phyloP scores from a whole-genome alignment of 2,797 vertebrate genomes.

The Knipowitschia caucasica region DNA sequence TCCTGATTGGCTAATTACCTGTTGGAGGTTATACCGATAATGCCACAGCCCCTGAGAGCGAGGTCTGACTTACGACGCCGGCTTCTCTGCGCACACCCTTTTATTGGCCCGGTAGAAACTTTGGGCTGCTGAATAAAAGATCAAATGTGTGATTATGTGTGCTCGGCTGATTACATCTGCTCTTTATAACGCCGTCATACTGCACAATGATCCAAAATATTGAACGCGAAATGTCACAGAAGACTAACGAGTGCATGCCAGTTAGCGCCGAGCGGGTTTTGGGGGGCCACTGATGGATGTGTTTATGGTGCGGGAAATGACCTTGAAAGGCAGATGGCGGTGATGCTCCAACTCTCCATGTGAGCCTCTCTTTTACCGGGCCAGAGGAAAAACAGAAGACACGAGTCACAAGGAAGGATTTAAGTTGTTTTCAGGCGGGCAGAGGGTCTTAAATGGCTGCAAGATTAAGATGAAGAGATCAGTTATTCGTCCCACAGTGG shows the following conservation, averaged over 20 bases:
- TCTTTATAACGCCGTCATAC: slow-evolving; percentile 53
- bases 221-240: slow-evolving; percentile 67
- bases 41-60: slow-evolving; percentile 23
- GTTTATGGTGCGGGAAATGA: slow-evolving; percentile 63
- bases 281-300: slow-evolving; percentile 62
- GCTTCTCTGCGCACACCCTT: slow-evolving; percentile 36
- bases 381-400: slow-evolving; percentile 19
- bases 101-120: slow-evolving; percentile 36
- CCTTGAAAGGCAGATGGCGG: slow-evolving; percentile 75
- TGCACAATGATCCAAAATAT: slow-evolving; percentile 67
- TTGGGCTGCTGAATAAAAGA: slow-evolving; percentile 48
- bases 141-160: slow-evolving; percentile 52
- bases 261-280: slow-evolving; percentile 56
- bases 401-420: slow-evolving; percentile 10
- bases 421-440: not conserved
- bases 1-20: slow-evolving; percentile 33
- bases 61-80: slow-evolving; percentile 11
- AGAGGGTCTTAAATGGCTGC: not conserved
- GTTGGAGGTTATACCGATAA: slow-evolving; percentile 33
- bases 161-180: slow-evolving; percentile 52
- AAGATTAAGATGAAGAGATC: too few species aligned
- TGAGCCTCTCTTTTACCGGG: slow-evolving; percentile 25
- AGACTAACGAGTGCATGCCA: slow-evolving; percentile 67
- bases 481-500: too few species aligned
- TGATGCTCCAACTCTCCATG: slow-evolving; percentile 26